Conservation (phyloP, 2,888 invertebrate genomes). For the Osmoderma eremita region DNA sequence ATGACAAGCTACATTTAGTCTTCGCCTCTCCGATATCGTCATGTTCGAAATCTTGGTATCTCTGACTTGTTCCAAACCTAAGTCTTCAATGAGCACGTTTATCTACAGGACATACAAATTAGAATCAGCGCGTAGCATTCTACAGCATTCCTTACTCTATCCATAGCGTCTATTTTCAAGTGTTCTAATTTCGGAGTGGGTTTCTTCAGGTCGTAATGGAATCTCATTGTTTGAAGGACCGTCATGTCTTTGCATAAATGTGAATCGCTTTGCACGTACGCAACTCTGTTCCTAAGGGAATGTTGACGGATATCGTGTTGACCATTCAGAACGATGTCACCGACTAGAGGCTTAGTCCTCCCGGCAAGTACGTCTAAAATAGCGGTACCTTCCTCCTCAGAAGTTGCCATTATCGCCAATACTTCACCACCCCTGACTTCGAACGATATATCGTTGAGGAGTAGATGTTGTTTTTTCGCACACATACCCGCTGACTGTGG, state of each 20-base stretch:
- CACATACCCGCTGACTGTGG: slow-evolving; percentile 47
- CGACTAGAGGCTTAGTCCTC: slow-evolving; percentile 66
- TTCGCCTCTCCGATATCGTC: slow-evolving; percentile 87
- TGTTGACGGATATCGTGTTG: slow-evolving; percentile 77
- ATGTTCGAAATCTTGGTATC: slow-evolving; percentile 86
- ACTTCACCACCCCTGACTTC: slow-evolving; percentile 93
- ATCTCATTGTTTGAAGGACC: slow-evolving; percentile 87
- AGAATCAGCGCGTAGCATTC: not conserved
- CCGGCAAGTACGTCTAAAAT: slow-evolving; percentile 89
- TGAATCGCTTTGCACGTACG: slow-evolving; percentile 79
- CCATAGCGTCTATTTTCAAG: slow-evolving; percentile 77
- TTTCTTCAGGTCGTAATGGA: slow-evolving; percentile 80
- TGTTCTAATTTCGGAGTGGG: slow-evolving; percentile 71
- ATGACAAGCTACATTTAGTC: slow-evolving; percentile 90
- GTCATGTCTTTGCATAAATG: slow-evolving; percentile 88
- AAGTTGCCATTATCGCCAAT: slow-evolving; percentile 89
- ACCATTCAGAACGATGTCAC: slow-evolving; percentile 89
- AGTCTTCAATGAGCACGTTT: slow-evolving; percentile 88
- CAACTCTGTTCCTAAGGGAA: slow-evolving; percentile 76
- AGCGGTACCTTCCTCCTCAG: slow-evolving; percentile 85
- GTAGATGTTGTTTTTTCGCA: slow-evolving; percentile 57
- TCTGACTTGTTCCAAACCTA: slow-evolving; percentile 89
- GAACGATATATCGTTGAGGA: slow-evolving; percentile 77
- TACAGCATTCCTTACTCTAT: slow-evolving; percentile 68
- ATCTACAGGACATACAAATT: slow-evolving; percentile 75